A percentile compares a stretch with the other conserved stretches of the same genome.
phyloP scores from a whole-genome alignment of 2,888 invertebrate genomes.

The Oligia strigilis region DNA sequence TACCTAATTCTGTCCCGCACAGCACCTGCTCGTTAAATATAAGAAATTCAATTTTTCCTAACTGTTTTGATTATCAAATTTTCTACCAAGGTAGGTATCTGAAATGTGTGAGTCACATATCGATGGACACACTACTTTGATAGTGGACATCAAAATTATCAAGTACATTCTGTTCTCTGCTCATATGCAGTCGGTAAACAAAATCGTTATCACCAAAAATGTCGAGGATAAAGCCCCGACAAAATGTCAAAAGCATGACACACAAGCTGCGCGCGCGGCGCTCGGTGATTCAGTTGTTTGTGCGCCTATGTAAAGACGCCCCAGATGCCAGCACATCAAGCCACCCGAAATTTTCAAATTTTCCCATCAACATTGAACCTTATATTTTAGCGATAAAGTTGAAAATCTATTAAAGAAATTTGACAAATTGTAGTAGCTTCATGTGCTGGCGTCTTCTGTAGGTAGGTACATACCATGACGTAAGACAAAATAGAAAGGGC shows the following conservation, averaged over 20 bases:
- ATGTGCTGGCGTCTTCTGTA: no score
- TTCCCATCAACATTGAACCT: no score
- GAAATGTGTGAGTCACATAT: conserved; percentile 1
- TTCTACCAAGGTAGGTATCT: neutral
- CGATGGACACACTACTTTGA: neutral
- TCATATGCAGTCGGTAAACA: conserved; percentile 10
- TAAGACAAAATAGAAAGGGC: neutral
- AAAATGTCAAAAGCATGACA: conserved; percentile 18
- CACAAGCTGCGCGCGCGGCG: conserved; percentile 3
- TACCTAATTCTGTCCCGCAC: neutral
- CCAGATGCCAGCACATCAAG: no score
- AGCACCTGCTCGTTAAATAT: neutral
- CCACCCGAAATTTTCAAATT: no score
- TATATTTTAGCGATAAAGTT: no score
- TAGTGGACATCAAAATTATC: neutral
- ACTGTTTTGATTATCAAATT: neutral
- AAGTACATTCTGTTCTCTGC: neutral
- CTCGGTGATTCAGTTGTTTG: conserved; percentile 25
- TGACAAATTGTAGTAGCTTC: no score
- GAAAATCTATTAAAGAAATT: no score
- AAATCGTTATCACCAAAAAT: conserved; percentile 29
- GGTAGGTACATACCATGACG: neutral
- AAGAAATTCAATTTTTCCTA: neutral
- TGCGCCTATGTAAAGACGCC: neutral
- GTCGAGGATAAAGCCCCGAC: conserved; percentile 16